These are phyloP conservation scores for Diplazon laetatorius DNA, from an alignment of 2,888 invertebrate species.

Conservation along the genomic window DNA sequence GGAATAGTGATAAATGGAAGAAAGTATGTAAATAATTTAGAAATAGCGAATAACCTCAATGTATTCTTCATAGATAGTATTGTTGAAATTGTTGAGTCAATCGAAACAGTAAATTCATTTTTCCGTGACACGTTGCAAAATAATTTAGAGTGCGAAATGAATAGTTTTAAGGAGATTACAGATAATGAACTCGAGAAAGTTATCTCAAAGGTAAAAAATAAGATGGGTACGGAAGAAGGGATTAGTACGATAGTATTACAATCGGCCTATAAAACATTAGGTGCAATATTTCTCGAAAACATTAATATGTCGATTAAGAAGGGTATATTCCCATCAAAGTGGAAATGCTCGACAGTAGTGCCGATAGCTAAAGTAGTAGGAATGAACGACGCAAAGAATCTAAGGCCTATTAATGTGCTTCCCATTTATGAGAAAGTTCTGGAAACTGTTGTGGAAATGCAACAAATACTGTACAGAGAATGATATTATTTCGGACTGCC, in stretches of 20 bases:
- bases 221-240: conserved; percentile 19
- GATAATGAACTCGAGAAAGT: not conserved
- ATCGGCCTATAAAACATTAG: not conserved
- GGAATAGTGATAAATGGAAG: not conserved
- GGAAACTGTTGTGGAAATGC: conserved; percentile 49
- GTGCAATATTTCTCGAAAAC: not conserved
- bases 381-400: conserved; percentile 40
- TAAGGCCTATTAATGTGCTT: conserved; percentile 60
- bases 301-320: conserved; percentile 17
- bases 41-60: conserved; percentile 17
- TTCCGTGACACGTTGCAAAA: not conserved
- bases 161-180: not conserved
- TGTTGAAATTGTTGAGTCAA: conserved; percentile 9
- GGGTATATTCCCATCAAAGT: conserved; percentile 33
- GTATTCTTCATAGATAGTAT: conserved; percentile 21
- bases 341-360: conserved; percentile 35
- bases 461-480: conserved; percentile 46
- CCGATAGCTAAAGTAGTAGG: conserved; percentile 42
- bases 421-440: conserved; percentile 61
- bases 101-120: not conserved
- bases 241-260: not conserved
- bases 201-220: not conserved
- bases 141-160: not conserved
- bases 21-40: not conserved
- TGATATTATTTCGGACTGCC: not conserved